phyloP scores from a whole-genome alignment of 2,113 vertebrate species.

The Mustela nigripes region DNA sequence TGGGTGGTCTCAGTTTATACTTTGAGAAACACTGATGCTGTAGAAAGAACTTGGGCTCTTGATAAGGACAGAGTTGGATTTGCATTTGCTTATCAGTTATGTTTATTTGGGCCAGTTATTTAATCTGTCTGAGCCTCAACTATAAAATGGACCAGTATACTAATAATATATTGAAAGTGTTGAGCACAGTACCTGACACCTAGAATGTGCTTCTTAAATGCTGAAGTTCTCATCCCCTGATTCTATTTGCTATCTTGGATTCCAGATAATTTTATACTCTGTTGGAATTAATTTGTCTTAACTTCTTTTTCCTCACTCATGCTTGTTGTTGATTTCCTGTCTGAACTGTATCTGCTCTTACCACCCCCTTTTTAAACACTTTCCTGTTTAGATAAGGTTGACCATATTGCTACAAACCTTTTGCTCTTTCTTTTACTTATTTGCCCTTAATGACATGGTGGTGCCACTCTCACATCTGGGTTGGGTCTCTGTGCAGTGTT shows the following conservation, averaged over 20 bases:
- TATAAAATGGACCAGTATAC: neutral
- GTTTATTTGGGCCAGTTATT: neutral
- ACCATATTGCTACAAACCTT: slow-evolving; percentile 19
- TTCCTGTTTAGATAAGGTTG: slow-evolving; percentile 16
- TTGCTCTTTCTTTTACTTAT: neutral
- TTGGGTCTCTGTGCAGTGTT: neutral
- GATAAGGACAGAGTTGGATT: neutral
- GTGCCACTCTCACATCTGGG: neutral
- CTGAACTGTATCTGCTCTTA: neutral
- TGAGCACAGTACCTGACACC: neutral
- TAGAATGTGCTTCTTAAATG: neutral
- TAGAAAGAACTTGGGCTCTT: neutral
- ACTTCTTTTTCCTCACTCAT: neutral
- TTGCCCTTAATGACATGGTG: neutral
- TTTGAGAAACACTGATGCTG: neutral
- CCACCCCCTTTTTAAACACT: neutral
- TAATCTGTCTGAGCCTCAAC: neutral
- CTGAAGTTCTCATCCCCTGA: neutral
- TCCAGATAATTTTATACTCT: slow-evolving; percentile 26
- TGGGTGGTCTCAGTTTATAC: neutral
- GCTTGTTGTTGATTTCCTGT: slow-evolving; percentile 49
- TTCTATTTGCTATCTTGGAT: slow-evolving; percentile 15
- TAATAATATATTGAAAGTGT: neutral
- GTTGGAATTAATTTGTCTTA: slow-evolving; percentile 31
- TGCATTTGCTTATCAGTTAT: neutral